Conservation (phyloP, 2,113 vertebrate species). For the Macrotus californicus region DNA sequence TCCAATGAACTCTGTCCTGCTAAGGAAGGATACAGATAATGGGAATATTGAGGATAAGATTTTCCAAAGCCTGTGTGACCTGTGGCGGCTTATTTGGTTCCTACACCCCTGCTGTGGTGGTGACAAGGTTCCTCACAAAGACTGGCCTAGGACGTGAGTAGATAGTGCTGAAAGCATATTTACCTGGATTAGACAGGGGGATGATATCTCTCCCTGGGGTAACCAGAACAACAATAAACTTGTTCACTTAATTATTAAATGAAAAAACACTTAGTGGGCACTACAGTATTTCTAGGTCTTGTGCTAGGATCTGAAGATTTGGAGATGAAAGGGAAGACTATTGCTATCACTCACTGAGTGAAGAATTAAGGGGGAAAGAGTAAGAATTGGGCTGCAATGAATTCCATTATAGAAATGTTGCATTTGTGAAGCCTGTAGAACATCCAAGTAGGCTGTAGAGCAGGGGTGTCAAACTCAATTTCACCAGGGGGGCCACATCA, state of each 20-base stretch:
- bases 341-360: neutral
- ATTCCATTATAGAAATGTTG: neutral
- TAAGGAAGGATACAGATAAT: neutral
- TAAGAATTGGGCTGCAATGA: neutral
- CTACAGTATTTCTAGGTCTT: neutral
- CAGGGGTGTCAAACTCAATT: no score
- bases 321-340: neutral
- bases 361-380: neutral
- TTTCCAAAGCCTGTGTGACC: neutral
- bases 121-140: neutral
- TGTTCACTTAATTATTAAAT: neutral
- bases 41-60: neutral
- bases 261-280: neutral
- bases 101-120: neutral
- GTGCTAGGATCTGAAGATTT: neutral
- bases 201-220: neutral
- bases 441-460: neutral
- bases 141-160: neutral
- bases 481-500: no score
- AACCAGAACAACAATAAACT: neutral
- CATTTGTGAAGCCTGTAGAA: neutral
- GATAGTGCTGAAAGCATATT: neutral
- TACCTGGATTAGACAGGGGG: neutral
- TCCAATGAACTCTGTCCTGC: neutral
- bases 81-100: neutral